A percentile compares a stretch with the other conserved stretches of the same genome.
Conservation (phyloP, 2,888 invertebrate species). For the Drosophila ezoana region DNA sequence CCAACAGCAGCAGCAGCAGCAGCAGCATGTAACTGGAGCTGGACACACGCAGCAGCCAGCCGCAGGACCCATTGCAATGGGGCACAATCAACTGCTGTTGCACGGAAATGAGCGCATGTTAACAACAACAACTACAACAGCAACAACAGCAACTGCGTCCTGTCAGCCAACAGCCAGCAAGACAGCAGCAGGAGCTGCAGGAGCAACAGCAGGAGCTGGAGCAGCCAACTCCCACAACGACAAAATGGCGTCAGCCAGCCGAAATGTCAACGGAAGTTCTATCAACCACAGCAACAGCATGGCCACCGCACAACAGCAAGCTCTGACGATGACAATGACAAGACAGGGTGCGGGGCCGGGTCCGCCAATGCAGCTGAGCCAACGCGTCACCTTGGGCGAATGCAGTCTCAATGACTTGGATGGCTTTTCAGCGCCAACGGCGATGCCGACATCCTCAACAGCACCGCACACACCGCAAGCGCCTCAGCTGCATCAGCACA, state of each 20-base stretch:
- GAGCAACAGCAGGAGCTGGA: constrained; percentile 38
- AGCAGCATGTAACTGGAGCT: constrained; percentile 48
- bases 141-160: constrained; percentile 61
- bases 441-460: constrained; percentile 42
- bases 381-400: constrained; percentile 75
- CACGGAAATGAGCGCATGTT: constrained; percentile 85
- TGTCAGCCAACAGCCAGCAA: constrained; percentile 47
- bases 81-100: constrained; percentile 80
- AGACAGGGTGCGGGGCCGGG: constrained; percentile 55
- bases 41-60: constrained; percentile 43
- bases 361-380: constrained; percentile 54
- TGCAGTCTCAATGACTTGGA: constrained; percentile 76
- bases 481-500: constrained; percentile 61
- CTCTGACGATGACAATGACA: constrained; percentile 40
- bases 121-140: constrained; percentile 79
- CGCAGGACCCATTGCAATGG: constrained; percentile 56
- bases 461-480: constrained; percentile 61
- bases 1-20: constrained; percentile 51
- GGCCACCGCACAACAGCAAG: constrained; percentile 39
- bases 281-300: constrained; percentile 72
- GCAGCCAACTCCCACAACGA: constrained; percentile 64
- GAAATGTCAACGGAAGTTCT: constrained; percentile 78
- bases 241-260: constrained; percentile 76
- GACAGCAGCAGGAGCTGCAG: constrained; percentile 38
- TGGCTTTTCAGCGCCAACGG: constrained; percentile 49